phyloP scores from a whole-genome alignment of 2,888 invertebrate genomes.

The Synanthedon tipuliformis region DNA sequence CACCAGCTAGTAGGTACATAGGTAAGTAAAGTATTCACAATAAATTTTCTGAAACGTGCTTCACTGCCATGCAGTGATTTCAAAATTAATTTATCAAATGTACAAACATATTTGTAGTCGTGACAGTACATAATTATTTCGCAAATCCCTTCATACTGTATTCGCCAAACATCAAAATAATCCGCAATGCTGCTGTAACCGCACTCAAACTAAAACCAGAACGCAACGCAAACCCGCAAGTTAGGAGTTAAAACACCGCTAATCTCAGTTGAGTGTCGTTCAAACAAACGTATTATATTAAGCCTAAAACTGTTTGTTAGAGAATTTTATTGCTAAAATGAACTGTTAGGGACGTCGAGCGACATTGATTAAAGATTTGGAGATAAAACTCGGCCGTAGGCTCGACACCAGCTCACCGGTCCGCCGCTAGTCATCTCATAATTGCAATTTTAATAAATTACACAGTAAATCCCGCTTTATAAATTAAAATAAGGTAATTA shows the following conservation, averaged over 20 bases:
- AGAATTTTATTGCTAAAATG: no score
- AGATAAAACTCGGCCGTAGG: constrained; percentile 24
- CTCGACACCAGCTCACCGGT: constrained; percentile 2
- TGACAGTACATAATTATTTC: no score
- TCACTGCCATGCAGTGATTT: no score
- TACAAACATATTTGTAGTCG: no score
- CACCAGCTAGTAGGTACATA: no score
- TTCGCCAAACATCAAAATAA: background rate
- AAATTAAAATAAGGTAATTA: constrained; percentile 4
- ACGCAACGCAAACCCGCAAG: background rate
- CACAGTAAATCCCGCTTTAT: constrained; percentile 14
- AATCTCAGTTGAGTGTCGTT: background rate
- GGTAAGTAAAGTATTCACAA: no score
- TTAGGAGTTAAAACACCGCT: background rate
- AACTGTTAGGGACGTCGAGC: constrained; percentile 8
- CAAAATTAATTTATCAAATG: no score
- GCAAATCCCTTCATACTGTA: background rate
- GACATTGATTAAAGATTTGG: constrained; percentile 9
- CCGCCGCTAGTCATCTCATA: constrained; percentile 13
- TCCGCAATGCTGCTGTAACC: background rate
- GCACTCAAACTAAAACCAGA: background rate
- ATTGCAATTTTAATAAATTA: constrained; percentile 46
- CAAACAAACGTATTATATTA: no score
- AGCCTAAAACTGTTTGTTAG: no score
- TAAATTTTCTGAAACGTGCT: no score